phyloP scores from a whole-genome alignment of 2,888 invertebrate genomes.

The Nomada hirtipes region DNA sequence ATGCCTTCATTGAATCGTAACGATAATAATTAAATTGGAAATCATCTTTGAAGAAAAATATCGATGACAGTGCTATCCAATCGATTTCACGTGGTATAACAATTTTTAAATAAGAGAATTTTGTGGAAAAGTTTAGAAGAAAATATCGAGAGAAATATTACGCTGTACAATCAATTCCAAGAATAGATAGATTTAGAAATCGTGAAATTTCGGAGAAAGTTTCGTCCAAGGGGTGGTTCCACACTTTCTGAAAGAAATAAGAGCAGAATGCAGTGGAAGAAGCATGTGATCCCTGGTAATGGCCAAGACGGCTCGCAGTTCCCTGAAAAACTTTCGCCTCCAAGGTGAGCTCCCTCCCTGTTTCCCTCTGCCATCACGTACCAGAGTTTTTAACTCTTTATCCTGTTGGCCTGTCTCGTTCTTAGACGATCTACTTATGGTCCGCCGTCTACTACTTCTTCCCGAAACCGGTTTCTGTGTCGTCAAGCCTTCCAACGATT shows the following conservation, averaged over 20 bases:
- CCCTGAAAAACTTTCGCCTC: constrained; percentile 68
- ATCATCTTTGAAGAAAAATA: neutral
- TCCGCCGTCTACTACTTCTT: neutral
- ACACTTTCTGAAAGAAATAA: constrained; percentile 27
- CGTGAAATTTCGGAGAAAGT: neutral
- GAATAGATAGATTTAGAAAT: too few species aligned
- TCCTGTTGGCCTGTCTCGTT: neutral
- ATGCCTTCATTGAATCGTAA: too few species aligned
- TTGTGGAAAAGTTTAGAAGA: too few species aligned
- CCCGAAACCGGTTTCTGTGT: too few species aligned
- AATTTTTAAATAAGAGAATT: too few species aligned
- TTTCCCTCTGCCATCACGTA: neutral
- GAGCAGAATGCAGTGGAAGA: constrained; percentile 60
- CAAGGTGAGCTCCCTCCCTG: constrained; percentile 61
- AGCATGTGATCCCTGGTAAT: constrained; percentile 73
- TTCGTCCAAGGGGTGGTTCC: neutral
- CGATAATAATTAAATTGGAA: too few species aligned
- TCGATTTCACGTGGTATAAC: too few species aligned
- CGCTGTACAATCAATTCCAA: neutral
- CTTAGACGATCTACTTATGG: constrained; percentile 20
- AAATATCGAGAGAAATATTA: too few species aligned
- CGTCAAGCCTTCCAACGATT: too few species aligned
- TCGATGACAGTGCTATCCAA: too few species aligned
- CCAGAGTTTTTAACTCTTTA: neutral
- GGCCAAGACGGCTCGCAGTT: constrained; percentile 60